Evolutionary conservation across 2,113 vertebrate species (phyloP).

Genomic region (Todiramphus saurophagus): DNA sequence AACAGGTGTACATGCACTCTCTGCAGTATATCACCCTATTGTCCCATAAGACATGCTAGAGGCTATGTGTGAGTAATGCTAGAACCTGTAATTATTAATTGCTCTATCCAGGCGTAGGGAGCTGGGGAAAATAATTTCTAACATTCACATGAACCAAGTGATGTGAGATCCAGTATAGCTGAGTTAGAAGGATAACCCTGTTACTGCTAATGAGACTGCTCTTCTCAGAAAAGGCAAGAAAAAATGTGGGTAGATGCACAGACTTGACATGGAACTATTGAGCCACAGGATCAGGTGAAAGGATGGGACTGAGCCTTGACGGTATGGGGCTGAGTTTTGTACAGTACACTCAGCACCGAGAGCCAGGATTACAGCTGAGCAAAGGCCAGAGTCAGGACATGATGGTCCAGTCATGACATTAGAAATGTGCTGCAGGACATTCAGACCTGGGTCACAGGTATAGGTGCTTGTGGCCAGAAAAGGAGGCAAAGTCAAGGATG

Average conservation of each 20-base stretch:
- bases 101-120: neutral
- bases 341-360: neutral
- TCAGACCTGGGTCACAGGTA: neutral
- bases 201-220: neutral
- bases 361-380: neutral
- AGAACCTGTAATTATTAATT: neutral
- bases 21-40: neutral
- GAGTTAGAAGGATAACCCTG: neutral
- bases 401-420: neutral
- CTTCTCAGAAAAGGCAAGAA: neutral
- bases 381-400: neutral
- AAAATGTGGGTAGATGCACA: neutral
- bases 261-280: rapidly evolving
- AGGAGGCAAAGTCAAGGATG: neutral
- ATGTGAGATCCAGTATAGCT: neutral
- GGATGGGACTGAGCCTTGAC: neutral
- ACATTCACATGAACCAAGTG: neutral
- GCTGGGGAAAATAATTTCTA: neutral
- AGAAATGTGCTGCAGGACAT: neutral
- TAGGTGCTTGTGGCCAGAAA: neutral
- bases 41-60: neutral
- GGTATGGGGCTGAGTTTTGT: neutral
- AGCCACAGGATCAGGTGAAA: neutral
- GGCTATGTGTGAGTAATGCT: neutral
- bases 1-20: neutral